Conservation (phyloP, 2,797 vertebrate genomes). For the Tympanoctomys barrerae region DNA sequence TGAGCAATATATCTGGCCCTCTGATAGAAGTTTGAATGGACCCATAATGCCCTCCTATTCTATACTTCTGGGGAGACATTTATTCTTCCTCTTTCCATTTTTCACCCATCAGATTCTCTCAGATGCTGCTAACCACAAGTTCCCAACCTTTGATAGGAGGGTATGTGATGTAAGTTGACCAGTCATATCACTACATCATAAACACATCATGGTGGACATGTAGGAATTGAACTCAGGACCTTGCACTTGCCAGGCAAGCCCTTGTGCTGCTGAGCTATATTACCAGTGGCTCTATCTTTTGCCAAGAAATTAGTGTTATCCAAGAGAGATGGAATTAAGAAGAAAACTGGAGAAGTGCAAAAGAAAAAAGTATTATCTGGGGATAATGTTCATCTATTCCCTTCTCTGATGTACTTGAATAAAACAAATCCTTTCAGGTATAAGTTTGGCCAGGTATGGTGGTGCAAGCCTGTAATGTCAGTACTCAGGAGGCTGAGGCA, state of each 20-base stretch:
- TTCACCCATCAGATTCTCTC: conserved; percentile 23
- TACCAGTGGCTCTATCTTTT: background rate
- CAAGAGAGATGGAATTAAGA: background rate
- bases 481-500: background rate
- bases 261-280: no score
- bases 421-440: background rate
- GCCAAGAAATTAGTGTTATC: conserved; percentile 29
- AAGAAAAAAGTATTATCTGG: background rate
- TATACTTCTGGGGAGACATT: background rate
- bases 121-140: background rate
- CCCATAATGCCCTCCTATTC: background rate
- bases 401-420: conserved; percentile 13
- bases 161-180: background rate
- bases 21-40: background rate
- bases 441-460: background rate
- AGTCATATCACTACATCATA: background rate
- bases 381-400: background rate
- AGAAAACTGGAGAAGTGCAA: conserved; percentile 26
- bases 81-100: conserved; percentile 15
- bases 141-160: background rate
- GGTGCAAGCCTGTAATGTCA: background rate
- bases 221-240: no score
- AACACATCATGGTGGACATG: background rate
- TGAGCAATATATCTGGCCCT: background rate
- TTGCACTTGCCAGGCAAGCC: no score